Conservation (phyloP, 2,797 vertebrate species). For the Schizopygopsis pylzovi region DNA sequence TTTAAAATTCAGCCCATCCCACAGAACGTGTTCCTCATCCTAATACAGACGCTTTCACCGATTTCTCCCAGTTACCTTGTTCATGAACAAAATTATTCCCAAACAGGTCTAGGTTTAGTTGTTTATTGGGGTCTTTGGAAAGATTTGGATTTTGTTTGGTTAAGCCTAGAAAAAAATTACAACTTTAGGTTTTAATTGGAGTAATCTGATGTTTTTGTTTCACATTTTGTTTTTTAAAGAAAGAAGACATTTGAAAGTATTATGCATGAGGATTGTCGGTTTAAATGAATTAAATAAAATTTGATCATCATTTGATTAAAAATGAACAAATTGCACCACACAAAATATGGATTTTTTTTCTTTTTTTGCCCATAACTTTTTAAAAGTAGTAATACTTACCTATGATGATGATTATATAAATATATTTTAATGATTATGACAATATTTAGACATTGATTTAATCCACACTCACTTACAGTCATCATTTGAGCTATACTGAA, state of each 20-base stretch:
- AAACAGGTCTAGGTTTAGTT: not conserved
- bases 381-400: not conserved
- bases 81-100: not conserved
- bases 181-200: not conserved
- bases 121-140: not conserved
- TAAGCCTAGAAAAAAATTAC: not conserved
- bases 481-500: not conserved
- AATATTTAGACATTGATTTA: not conserved
- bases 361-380: not conserved
- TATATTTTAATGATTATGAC: not conserved
- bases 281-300: not conserved
- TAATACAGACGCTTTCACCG: constrained; percentile 64
- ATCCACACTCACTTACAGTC: not conserved
- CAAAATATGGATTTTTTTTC: not conserved
- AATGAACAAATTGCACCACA: not conserved
- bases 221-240: not conserved
- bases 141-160: not conserved
- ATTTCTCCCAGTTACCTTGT: not conserved
- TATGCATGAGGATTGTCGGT: not conserved
- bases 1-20: constrained; percentile 14
- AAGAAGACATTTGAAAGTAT: not conserved
- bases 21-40: constrained; percentile 20
- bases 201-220: not conserved
- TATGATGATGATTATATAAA: not conserved
- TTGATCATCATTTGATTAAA: not conserved